Base-by-base conservation (phyloP, 1,140 invertebrate genomes). In the Drosophila watanabei region DNA sequence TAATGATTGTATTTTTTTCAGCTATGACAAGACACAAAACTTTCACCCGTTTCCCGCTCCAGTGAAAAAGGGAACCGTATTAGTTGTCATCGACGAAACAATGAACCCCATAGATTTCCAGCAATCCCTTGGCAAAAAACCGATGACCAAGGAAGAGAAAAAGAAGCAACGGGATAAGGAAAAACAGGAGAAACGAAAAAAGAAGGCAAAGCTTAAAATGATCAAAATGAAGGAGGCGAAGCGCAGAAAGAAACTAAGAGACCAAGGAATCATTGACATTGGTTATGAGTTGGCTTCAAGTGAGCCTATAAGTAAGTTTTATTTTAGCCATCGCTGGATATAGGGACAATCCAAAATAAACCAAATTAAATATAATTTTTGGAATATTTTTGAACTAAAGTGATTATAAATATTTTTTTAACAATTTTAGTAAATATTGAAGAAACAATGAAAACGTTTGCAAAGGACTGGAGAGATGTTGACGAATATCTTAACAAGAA, bases 41-140 rank as follows among this genome's bases (percentile, higher is more conserved):
- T 95, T 95, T 59, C 94, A 95, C 65, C 92, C 92, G 8, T 95
- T 94, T 80, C 95, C 95, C 37, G 79, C 93, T 30, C 94, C 92
- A 16, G 75, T 94, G 6, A 91, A 93, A 62, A 94, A 94, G 11
- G 95, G 95, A 16, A 94, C 94, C 4, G 83, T 95, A 14, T 46
- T 95, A 20, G 93, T 95, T 32, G 89, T 94, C 4, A 94, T 94
- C 4, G 94, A 94, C 41, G 92, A 95, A 83, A 94, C 93, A 0
- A 80, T 94, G 70, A 94, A 94, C 4, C 94, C 95, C 0, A 78
- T 94, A 45, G 95, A 95, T 68, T 95, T 94, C 72, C 63, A 51
- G 16, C 62, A 79, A 73, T 65, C 70, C 86, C 80, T 93, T n/a
- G 78, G 78, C 70, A 93, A 91, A 63, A 93, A 80, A 65, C 92